Evolutionary conservation across 2,888 invertebrate species (phyloP).

Genomic region (Drosophila longiperda): DNA sequence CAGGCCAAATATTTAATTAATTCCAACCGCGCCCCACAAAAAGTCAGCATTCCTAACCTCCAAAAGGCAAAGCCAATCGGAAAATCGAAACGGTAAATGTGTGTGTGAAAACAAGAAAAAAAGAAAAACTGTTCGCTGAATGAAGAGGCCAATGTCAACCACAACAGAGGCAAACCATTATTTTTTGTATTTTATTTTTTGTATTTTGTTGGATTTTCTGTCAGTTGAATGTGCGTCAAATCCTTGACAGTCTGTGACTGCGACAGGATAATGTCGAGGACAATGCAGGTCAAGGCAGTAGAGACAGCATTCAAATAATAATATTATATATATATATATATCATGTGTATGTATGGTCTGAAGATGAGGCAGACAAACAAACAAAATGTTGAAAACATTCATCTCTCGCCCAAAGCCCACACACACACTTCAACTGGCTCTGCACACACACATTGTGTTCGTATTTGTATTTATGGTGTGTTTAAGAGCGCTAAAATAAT

Average conservation of each 20-base stretch:
- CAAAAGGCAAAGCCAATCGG: conserved; percentile 16
- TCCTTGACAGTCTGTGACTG: conserved; percentile 44
- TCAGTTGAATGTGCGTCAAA: conserved; percentile 53
- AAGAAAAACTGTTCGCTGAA: conserved; percentile 19
- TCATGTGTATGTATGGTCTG: neutral
- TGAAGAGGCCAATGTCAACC: conserved; percentile 48
- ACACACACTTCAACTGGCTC: conserved; percentile 8
- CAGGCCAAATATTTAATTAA: conserved; percentile 69
- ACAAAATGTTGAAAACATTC: conserved; percentile 31
- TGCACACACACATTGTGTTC: conserved; percentile 32
- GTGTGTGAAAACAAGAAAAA: neutral
- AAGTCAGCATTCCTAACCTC: conserved; percentile 54
- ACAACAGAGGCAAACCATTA: neutral
- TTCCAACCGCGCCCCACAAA: conserved; percentile 65
- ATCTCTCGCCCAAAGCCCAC: conserved; percentile 23
- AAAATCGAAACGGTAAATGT: conserved; percentile 30
- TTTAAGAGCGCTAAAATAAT: conserved; percentile 40
- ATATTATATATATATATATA: neutral
- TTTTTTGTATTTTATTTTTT: neutral
- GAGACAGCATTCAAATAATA: conserved; percentile 3
- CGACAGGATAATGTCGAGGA: conserved; percentile 56
- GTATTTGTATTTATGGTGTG: conserved; percentile 55
- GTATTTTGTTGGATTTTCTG: neutral
- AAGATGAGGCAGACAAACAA: conserved; percentile 11
- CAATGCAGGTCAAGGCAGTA: conserved; percentile 60